phyloP scores from a whole-genome alignment of 2,797 vertebrate species.

The Podarcis siculus region DNA sequence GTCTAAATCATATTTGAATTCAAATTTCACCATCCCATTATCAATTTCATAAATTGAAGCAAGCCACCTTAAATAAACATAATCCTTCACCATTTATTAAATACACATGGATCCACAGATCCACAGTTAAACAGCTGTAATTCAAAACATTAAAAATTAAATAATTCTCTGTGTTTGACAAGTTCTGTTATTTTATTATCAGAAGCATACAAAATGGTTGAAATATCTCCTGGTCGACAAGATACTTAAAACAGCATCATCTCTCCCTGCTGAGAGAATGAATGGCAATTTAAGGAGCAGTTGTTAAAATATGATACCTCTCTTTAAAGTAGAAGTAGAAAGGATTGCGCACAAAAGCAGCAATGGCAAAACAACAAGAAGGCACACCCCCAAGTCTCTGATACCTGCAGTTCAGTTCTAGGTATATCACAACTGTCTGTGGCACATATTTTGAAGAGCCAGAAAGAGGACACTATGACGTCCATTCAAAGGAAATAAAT shows the following conservation, averaged over 20 bases:
- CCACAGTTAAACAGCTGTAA: background rate
- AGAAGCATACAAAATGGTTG: background rate
- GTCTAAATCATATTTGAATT: background rate
- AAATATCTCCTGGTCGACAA: constrained; percentile 12
- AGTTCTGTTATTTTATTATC: background rate
- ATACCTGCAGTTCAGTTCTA: background rate
- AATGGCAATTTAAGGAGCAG: constrained; percentile 30
- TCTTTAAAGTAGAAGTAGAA: background rate
- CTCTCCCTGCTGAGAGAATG: constrained; percentile 23
- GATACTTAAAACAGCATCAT: constrained; percentile 18
- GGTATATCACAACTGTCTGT: background rate
- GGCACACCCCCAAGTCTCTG: background rate
- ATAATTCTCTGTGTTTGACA: constrained; percentile 13
- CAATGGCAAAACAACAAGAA: background rate
- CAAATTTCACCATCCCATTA: background rate
- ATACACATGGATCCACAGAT: background rate
- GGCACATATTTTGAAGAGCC: no score
- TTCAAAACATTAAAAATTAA: constrained; percentile 21
- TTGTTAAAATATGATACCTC: constrained; percentile 19
- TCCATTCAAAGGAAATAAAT: no score
- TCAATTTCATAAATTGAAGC: constrained; percentile 3
- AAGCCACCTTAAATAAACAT: background rate
- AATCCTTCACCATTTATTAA: background rate
- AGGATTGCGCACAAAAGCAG: constrained; percentile 6
- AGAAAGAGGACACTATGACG: no score